Evolutionary conservation across 2,797 vertebrate species (phyloP), one percentile per base, ranked within the genome.

Genomic region (Acipenser transmontanus): DNA sequence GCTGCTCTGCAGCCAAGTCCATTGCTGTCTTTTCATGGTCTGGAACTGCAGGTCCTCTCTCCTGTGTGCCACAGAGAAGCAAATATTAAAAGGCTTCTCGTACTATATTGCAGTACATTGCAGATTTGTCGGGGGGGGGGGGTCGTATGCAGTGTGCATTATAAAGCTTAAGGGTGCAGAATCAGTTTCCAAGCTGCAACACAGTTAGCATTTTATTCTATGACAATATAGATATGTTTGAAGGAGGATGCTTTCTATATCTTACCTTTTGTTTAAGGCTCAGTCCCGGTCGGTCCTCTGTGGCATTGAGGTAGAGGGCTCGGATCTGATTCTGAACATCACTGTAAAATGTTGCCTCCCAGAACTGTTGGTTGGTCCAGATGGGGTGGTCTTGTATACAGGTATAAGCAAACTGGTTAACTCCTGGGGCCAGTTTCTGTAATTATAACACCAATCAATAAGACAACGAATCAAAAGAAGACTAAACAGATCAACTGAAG

Each of bases 351-450:
- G 95, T 97, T 68, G 95, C 91, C 81, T 99, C 97, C 97, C 97
- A 99, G 75, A 98, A 99, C 70, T 98, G 95, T 71, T 97, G 95
- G 82, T 91, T 99, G 71, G 95, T 92, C 97, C 97, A 99, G 72
- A 99, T 92, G 52, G 95, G 91, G 82, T 99, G 97, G 73, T 99
- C 97, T 76, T 99, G 97, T 4, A 99, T 91, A 81, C 97, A 99
- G 47, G 94, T 96, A 79, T 99, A 99, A 64, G 94, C 96, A 86
- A 96, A 99, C 80, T 99, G 97, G 87, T 92, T 96, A 72, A 99
- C 94, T 8, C 95, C 95, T 7, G 93, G 88, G 50, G 90, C 92
- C 77, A 99, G 77, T 88, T 97, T 98, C 97, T 99, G 82, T n/a
- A 80, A 77, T 78, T 73, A 64, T 50, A 79, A 83, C 1, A 73